These are phyloP conservation scores for Oxycera nigricornis DNA, from an alignment of 2,888 invertebrate species.

Conservation along the genomic window DNA sequence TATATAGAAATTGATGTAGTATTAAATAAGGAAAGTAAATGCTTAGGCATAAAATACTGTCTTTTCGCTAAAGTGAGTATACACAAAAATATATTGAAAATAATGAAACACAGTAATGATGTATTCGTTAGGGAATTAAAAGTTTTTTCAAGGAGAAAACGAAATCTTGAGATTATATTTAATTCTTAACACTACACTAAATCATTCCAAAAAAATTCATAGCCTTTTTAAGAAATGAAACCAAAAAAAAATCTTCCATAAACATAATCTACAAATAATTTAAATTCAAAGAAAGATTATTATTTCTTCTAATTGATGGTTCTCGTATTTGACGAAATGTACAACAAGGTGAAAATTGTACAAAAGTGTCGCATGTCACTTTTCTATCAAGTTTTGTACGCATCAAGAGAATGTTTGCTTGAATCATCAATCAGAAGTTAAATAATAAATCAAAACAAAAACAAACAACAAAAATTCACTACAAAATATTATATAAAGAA, in stretches of 20 bases:
- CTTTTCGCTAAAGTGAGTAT: slow-evolving; percentile 22
- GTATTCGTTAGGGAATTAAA: slow-evolving; percentile 32
- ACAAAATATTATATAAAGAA: slow-evolving; percentile 25
- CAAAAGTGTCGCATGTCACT: slow-evolving; percentile 12
- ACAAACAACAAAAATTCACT: background rate
- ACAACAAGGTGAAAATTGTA: slow-evolving; percentile 3
- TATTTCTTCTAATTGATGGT: slow-evolving; percentile 15
- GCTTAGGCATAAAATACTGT: slow-evolving; percentile 28
- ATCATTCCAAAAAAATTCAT: slow-evolving; percentile 28
- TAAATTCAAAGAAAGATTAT: background rate
- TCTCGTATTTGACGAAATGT: slow-evolving; percentile 16
- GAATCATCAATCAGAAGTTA: slow-evolving; percentile 24
- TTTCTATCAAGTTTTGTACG: slow-evolving; percentile 6
- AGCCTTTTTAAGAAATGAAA: too few relatives aligned
- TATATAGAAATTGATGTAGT: slow-evolving; percentile 42
- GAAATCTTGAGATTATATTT: slow-evolving; percentile 31
- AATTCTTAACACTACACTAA: slow-evolving; percentile 42
- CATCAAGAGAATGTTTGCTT: slow-evolving; percentile 9
- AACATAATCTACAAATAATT: too few relatives aligned
- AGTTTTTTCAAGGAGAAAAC: slow-evolving; percentile 14
- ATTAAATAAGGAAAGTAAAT: slow-evolving; percentile 36
- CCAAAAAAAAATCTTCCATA: slow-evolving; percentile 22
- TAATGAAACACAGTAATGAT: slow-evolving; percentile 12
- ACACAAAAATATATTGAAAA: slow-evolving; percentile 14
- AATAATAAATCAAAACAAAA: slow-evolving; percentile 11